phyloP scores from a whole-genome alignment of 2,888 invertebrate genomes.

The Phania funesta region DNA sequence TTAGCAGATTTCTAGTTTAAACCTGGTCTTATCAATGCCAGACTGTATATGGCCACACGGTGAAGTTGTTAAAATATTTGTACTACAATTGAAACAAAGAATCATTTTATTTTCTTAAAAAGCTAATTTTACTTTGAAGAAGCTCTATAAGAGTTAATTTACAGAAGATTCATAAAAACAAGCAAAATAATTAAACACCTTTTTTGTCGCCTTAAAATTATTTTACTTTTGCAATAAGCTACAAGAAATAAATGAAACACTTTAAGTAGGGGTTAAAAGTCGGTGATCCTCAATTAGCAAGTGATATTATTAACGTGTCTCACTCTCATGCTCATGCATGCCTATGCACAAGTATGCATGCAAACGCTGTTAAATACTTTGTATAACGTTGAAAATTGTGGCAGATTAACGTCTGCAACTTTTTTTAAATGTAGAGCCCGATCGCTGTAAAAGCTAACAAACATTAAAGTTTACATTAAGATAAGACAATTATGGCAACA shows the following conservation, averaged over 20 bases:
- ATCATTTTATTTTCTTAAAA: too few relatives aligned
- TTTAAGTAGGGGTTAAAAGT: conserved; percentile 17
- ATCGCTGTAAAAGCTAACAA: conserved; percentile 33
- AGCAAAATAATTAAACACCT: background rate
- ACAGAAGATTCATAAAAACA: background rate
- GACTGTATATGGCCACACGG: too few relatives aligned
- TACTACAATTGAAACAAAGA: too few relatives aligned
- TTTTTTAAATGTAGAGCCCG: conserved; percentile 1
- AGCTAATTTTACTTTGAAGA: too few relatives aligned
- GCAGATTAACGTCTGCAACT: conserved; percentile 34
- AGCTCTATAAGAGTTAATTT: too few relatives aligned
- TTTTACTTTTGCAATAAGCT: background rate
- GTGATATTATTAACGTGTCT: conserved; percentile 47
- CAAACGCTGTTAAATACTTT: conserved; percentile 52
- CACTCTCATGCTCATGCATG: conserved; percentile 19
- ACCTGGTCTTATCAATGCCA: too few relatives aligned
- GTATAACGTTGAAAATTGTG: conserved; percentile 41
- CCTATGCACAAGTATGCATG: conserved; percentile 7
- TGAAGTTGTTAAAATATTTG: too few relatives aligned
- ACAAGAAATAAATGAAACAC: background rate
- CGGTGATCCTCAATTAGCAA: conserved; percentile 48
- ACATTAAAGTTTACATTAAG: conserved; percentile 53
- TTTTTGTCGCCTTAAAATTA: conserved; percentile 19
- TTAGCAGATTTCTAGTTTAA: too few relatives aligned
- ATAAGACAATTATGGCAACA: conserved; percentile 55